A percentile compares a stretch with the other conserved stretches of the same genome.
Conservation (phyloP, 2,888 invertebrate species). For the Galerucella nymphaeae region DNA sequence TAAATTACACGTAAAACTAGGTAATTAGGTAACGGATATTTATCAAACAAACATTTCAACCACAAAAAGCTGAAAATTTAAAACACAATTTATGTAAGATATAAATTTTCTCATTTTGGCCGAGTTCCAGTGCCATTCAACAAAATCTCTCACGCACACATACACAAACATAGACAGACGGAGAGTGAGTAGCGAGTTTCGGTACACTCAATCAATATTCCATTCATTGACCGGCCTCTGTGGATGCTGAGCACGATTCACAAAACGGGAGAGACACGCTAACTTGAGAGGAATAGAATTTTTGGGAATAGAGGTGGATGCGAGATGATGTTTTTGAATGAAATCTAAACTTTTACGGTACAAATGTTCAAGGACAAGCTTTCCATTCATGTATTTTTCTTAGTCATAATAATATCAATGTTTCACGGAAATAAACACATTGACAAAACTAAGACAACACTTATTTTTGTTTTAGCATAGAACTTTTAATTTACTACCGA, state of each 20-base stretch:
- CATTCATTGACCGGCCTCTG: slow-evolving; percentile 28
- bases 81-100: background rate
- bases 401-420: background rate
- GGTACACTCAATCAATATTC: slow-evolving; percentile 26
- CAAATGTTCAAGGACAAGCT: background rate
- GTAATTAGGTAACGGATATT: slow-evolving; percentile 14
- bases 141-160: slow-evolving; percentile 22
- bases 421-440: background rate
- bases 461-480: no score
- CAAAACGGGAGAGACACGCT: slow-evolving; percentile 24
- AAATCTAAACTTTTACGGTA: background rate
- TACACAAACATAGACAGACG: slow-evolving; percentile 22
- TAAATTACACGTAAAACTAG: background rate
- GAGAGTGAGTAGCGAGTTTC: slow-evolving; percentile 16
- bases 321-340: background rate
- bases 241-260: slow-evolving; percentile 16
- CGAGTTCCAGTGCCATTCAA: slow-evolving; percentile 23
- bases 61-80: background rate
- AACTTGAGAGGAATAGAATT: slow-evolving; percentile 16
- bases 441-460: background rate
- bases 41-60: slow-evolving; percentile 6
- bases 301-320: slow-evolving; percentile 23
- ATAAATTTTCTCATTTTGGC: slow-evolving; percentile 24
- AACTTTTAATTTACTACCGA: no score
- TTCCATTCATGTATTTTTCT: background rate